Percentiles rank a stretch among this genome's conserved stretches.
Evolutionary conservation across 2,888 invertebrate species (phyloP).

Genomic region (Apotomis capreana): DNA sequence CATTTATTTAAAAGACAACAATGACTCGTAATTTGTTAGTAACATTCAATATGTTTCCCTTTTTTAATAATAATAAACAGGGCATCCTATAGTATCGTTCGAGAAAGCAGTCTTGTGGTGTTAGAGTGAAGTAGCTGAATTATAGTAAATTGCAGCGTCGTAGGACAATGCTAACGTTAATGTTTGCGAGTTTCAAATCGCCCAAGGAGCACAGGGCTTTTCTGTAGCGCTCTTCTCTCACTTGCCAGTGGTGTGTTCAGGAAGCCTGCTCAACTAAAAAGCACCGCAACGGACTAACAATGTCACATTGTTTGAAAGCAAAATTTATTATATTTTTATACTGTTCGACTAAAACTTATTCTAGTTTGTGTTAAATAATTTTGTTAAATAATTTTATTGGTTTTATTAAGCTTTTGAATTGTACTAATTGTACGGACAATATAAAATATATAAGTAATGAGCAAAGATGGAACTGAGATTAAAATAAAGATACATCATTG

Average conservation of each 20-base stretch:
- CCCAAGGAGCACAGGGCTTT: too few species aligned
- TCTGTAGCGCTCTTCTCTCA: background rate
- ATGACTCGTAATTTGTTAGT: too few species aligned
- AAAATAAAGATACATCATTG: constrained; percentile 27
- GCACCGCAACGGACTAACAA: constrained; percentile 33
- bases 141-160: too few species aligned
- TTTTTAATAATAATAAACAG: too few species aligned
- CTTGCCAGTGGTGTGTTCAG: background rate
- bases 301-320: constrained; percentile 70
- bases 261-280: background rate
- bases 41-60: too few species aligned
- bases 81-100: too few species aligned
- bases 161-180: too few species aligned
- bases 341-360: constrained; percentile 60
- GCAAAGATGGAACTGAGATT: constrained; percentile 25
- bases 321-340: constrained; percentile 76
- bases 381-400: constrained; percentile 60
- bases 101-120: too few species aligned
- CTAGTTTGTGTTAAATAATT: constrained; percentile 63
- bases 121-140: too few species aligned
- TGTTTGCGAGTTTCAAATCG: too few species aligned
- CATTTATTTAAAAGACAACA: too few species aligned
- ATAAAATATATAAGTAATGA: constrained; percentile 25
- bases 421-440: constrained; percentile 43
- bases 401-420: constrained; percentile 52